phyloP scores from a whole-genome alignment of 1,140 invertebrate genomes.

The Ctenoplectra terminalis region DNA sequence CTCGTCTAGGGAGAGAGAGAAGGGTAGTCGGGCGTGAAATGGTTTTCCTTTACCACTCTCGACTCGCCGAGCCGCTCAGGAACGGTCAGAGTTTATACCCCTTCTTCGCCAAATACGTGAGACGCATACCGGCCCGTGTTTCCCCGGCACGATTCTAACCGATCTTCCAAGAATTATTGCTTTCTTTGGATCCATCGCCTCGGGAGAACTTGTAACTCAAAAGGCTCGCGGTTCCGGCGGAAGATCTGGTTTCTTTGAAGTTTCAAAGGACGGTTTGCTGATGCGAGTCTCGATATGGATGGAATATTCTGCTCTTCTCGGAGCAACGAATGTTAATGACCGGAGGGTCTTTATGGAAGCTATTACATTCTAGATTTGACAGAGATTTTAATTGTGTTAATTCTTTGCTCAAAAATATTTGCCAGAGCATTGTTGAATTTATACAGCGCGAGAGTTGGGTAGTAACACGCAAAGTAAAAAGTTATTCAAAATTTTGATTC shows the following conservation, averaged over 20 bases:
- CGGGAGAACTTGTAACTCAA: neutral
- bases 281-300: neutral
- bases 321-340: neutral
- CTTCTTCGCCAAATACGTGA: conserved; percentile 30
- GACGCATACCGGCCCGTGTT: conserved; percentile 30
- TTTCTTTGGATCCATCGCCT: conserved; percentile 7
- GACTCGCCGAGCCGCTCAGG: neutral
- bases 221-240: neutral
- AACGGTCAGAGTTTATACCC: conserved; percentile 43
- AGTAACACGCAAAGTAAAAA: no score
- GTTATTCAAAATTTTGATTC: no score
- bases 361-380: no score
- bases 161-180: conserved; percentile 39
- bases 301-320: no score
- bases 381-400: no score
- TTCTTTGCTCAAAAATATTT: no score
- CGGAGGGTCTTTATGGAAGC: no score
- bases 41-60: conserved; percentile 68
- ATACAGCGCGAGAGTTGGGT: no score
- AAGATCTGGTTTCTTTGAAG: conserved; percentile 16
- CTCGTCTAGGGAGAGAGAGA: conserved; percentile 41
- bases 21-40: conserved; percentile 70
- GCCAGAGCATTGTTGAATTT: no score
- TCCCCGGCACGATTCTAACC: no score
- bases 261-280: neutral